These are phyloP conservation scores for Amitus sp. DNA, from an alignment of 2,888 invertebrate species.

Conservation along the genomic window DNA sequence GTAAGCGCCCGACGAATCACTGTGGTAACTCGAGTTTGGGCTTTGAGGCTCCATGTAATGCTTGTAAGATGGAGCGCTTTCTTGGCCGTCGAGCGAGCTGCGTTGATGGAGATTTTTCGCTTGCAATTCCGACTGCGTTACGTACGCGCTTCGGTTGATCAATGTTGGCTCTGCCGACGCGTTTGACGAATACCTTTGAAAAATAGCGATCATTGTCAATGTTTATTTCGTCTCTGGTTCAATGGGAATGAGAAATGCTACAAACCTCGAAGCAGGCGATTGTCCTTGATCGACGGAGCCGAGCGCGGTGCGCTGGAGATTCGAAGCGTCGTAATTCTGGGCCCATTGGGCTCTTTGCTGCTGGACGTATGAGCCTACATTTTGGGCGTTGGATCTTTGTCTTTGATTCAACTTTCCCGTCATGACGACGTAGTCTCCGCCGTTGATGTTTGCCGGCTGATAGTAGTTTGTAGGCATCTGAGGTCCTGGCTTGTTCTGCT, in stretches of 20 bases:
- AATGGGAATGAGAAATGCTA: no score
- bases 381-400: slow-evolving; percentile 48
- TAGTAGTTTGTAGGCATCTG: slow-evolving; percentile 63
- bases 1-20: no score
- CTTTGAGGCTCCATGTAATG: slow-evolving; percentile 50
- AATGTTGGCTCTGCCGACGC: slow-evolving; percentile 53
- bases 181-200: slow-evolving; percentile 43
- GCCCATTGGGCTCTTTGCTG: slow-evolving; percentile 48
- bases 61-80: slow-evolving; percentile 52
- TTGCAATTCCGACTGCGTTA: slow-evolving; percentile 62
- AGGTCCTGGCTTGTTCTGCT: slow-evolving; percentile 64
- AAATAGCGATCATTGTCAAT: not conserved
- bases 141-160: slow-evolving; percentile 57
- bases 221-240: slow-evolving; percentile 1
- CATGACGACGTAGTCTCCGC: slow-evolving; percentile 84
- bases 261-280: slow-evolving; percentile 33
- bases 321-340: slow-evolving; percentile 58
- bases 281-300: slow-evolving; percentile 37
- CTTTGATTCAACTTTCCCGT: slow-evolving; percentile 71
- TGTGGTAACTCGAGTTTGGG: slow-evolving; percentile 45
- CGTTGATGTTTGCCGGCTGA: slow-evolving; percentile 76
- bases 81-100: slow-evolving; percentile 47
- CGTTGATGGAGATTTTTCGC: slow-evolving; percentile 53
- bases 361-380: slow-evolving; percentile 43
- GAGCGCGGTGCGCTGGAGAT: slow-evolving; percentile 45